Conservation (phyloP, 2,888 invertebrate genomes). For the Lasioglossum vierecki region DNA sequence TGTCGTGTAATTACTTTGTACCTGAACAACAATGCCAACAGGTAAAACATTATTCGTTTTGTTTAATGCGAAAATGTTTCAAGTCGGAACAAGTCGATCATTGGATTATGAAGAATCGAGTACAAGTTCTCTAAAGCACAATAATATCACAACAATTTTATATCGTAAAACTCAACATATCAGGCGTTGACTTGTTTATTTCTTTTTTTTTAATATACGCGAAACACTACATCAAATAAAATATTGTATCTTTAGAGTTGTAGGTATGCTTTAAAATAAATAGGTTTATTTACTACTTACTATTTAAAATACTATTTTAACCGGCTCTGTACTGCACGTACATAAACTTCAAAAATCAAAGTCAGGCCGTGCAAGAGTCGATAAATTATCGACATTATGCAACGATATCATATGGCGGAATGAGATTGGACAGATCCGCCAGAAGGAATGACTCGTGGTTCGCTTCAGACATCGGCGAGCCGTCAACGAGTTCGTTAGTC, state of each 20-base stretch:
- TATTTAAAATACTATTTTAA: neutral
- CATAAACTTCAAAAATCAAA: neutral
- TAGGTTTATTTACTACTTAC: too few species aligned
- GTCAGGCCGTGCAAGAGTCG: neutral
- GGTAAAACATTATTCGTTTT: neutral
- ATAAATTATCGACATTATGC: neutral
- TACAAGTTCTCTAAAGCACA: too few species aligned
- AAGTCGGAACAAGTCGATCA: neutral
- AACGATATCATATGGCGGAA: neutral
- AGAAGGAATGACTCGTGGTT: slow-evolving; percentile 24
- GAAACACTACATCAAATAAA: too few species aligned
- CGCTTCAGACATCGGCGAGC: slow-evolving; percentile 44
- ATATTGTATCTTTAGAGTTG: too few species aligned
- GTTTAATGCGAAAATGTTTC: neutral
- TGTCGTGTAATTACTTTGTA: slow-evolving; percentile 27
- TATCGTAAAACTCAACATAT: too few species aligned
- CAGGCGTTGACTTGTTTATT: too few species aligned
- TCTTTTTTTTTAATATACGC: too few species aligned
- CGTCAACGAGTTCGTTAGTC: slow-evolving; percentile 62
- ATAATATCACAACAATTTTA: too few species aligned
- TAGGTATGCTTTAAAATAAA: too few species aligned
- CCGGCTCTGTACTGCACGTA: neutral
- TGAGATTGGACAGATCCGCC: slow-evolving; percentile 16
- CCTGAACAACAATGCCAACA: neutral
- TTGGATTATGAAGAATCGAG: too few species aligned